These are phyloP conservation scores for Myiotriccus ornatus DNA, from an alignment of 2,797 vertebrate species.

Conservation along the genomic window DNA sequence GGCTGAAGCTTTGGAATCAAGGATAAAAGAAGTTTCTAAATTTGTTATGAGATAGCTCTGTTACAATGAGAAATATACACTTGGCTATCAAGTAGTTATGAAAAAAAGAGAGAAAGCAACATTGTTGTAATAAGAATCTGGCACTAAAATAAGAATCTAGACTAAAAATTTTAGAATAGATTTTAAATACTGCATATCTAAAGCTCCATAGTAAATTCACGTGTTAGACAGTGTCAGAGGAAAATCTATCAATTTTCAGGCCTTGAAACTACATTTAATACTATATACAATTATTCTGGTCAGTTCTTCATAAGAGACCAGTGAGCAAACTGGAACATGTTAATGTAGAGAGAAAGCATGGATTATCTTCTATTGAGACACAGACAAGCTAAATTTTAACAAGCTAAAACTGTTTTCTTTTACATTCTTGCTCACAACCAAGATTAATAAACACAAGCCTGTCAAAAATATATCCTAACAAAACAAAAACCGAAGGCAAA, in stretches of 20 bases:
- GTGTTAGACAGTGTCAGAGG: not conserved
- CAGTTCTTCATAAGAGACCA: not conserved
- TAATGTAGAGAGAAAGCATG: not conserved
- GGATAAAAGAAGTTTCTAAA: not conserved
- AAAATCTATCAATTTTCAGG: not conserved
- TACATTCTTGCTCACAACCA: not conserved
- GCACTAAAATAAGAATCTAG: not conserved
- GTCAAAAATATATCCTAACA: not conserved
- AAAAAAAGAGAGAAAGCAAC: not conserved
- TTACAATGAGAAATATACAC: not conserved
- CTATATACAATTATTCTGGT: not conserved
- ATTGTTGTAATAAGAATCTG: not conserved
- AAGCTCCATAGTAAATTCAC: not conserved
- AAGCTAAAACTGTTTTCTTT: not conserved
- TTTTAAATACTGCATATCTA: not conserved
- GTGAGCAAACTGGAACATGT: not conserved
- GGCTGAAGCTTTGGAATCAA: not conserved
- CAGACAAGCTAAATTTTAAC: not conserved
- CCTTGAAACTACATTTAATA: not conserved
- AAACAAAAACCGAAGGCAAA: constrained; percentile 56
- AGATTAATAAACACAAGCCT: not conserved
- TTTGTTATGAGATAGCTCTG: not conserved
- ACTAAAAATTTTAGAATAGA: not conserved
- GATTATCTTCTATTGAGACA: not conserved
- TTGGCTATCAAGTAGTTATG: not conserved